Evolutionary conservation across 92 coral and sea anemone genomes (phyloP).

Genomic region (Palythoa heliodiscus): DNA sequence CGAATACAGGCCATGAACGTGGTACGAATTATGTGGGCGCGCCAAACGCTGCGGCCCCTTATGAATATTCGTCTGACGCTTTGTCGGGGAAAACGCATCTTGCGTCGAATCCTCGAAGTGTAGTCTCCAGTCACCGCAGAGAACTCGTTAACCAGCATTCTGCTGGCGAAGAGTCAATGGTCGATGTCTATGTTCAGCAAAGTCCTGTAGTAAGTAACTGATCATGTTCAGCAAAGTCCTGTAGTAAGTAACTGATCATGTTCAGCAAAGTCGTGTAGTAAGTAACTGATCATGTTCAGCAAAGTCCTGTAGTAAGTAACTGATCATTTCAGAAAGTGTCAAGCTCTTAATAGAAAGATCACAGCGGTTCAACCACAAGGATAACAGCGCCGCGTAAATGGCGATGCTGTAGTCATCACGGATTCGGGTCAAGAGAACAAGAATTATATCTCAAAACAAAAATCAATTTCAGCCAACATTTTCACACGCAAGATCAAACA

Average conservation of each 20-base stretch:
- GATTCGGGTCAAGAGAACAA: not conserved
- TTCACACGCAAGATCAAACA: not conserved
- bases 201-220: too few relatives aligned
- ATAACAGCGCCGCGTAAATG: conserved; percentile 4
- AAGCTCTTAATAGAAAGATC: not conserved
- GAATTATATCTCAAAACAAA: not conserved
- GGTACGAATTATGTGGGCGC: conserved; percentile 60
- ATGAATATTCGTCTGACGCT: conserved; percentile 49
- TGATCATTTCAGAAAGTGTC: conserved; percentile 20
- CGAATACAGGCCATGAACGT: conserved; percentile 65
- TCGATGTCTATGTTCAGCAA: conserved; percentile 98
- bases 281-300: too few relatives aligned
- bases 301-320: conserved; percentile 96
- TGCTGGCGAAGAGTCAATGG: conserved; percentile 95
- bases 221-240: conserved; percentile 98
- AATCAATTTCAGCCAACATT: not conserved
- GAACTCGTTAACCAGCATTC: conserved; percentile 86
- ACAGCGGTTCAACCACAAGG: not conserved
- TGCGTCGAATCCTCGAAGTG: conserved; percentile 74
- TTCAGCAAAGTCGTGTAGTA: too few relatives aligned
- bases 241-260: conserved; percentile 86
- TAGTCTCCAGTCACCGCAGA: conserved; percentile 74
- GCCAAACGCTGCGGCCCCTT: conserved; percentile 47
- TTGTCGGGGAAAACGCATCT: conserved; percentile 70
- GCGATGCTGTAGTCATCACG: not conserved